Conservation (phyloP, 2,797 vertebrate species). For the Urophycis tenuis region DNA sequence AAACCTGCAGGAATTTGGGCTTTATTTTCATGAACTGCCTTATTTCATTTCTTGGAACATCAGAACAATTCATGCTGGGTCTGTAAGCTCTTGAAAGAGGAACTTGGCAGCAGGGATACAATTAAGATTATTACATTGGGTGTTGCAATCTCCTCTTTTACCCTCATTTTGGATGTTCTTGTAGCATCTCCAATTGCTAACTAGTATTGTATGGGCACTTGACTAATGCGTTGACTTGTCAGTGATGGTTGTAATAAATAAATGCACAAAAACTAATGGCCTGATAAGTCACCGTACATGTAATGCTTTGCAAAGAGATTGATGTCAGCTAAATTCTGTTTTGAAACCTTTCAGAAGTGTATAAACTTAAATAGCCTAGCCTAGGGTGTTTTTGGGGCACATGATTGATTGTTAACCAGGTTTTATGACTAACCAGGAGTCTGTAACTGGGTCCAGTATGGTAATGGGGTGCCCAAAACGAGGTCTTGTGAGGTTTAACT, state of each 20-base stretch:
- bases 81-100: conserved; percentile 35
- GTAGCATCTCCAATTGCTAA: conserved; percentile 17
- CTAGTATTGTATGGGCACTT: conserved; percentile 31
- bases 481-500: conserved; percentile 66
- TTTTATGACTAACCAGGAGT: conserved; percentile 42
- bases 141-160: conserved; percentile 43
- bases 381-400: conserved; percentile 36
- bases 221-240: conserved; percentile 46
- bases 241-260: conserved; percentile 48
- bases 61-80: conserved; percentile 19
- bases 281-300: conserved; percentile 56
- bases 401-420: conserved; percentile 45
- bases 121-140: conserved; percentile 35
- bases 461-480: conserved; percentile 47
- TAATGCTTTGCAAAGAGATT: conserved; percentile 59
- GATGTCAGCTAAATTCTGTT: conserved; percentile 52
- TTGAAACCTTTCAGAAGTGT: conserved; percentile 41
- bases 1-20: not conserved
- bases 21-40: not conserved
- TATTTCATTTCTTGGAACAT: conserved; percentile 30
- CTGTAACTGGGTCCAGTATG: conserved; percentile 44
- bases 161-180: conserved; percentile 25
- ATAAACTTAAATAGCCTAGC: conserved; percentile 39
- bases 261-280: conserved; percentile 58
- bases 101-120: not conserved